These are phyloP conservation scores for Autographa gamma DNA, from an alignment of 2,888 invertebrate species.

Conservation along the genomic window DNA sequence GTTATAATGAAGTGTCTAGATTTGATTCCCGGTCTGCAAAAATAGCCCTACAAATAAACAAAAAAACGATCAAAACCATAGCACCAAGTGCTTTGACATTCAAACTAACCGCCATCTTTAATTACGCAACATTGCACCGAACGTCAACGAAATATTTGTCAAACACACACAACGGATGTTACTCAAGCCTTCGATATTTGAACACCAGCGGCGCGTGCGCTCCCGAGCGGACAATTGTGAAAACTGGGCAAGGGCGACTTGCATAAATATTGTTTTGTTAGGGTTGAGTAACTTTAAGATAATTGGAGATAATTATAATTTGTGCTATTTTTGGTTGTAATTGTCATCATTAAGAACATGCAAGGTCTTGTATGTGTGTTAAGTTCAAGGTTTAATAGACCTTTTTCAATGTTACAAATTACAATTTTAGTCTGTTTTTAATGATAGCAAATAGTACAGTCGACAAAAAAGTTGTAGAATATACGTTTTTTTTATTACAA, in stretches of 20 bases:
- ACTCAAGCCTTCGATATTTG: slow-evolving; percentile 46
- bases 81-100: background rate
- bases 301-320: background rate
- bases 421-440: no score
- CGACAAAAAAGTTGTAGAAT: background rate
- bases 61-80: no score
- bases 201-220: slow-evolving; percentile 35
- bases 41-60: background rate
- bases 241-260: slow-evolving; percentile 54
- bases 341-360: background rate
- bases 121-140: slow-evolving; percentile 11
- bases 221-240: slow-evolving; percentile 46
- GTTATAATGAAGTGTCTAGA: no score
- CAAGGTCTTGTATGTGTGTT: background rate
- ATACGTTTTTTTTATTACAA: background rate
- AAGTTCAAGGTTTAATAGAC: background rate
- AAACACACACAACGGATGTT: slow-evolving; percentile 42
- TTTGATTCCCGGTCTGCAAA: background rate
- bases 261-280: slow-evolving; percentile 22
- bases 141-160: slow-evolving; percentile 26
- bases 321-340: background rate
- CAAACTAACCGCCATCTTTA: background rate
- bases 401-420: background rate
- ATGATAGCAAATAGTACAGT: no score
- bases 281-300: slow-evolving; percentile 3